Evolutionary conservation across 2,797 vertebrate genomes (phyloP), one percentile per base, ranked within the genome.

Genomic region (Falco biarmicus): DNA sequence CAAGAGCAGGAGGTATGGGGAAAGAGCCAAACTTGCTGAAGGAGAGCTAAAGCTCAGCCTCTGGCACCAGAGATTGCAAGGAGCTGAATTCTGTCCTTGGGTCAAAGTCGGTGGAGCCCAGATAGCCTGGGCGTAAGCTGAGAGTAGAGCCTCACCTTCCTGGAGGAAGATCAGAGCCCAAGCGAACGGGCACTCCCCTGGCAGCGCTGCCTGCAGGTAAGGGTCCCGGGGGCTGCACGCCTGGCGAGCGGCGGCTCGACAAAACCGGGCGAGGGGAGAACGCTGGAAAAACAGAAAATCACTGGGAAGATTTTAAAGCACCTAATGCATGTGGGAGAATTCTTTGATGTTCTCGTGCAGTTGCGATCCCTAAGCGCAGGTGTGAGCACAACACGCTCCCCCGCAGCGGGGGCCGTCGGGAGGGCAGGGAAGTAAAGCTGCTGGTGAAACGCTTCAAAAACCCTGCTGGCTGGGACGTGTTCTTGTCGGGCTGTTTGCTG

Each of bases 111-210:
- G 34, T 16, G 54, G 79, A 88, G 77, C 48, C 1, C 0, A 74
- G 74, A 29, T 20, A 74, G 86, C n/a, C 45, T 37, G 80, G 25
- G 15, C 84, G 89, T 83, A 90, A 95, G 18, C 77, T 56, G 83
- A 93, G 92, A 91, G 85, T 66, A 61, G 68, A 90, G 70, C 85
- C 45, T 89, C 85, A 83, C 90, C 77, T 76, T 94, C 60, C 70
- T 61, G 78, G 57, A 94, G 57, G 88, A 61, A 48, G 78, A 96
- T 84, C 84, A 43, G 47, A 87, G 89, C 69, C 89, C 32, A 65
- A 77, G 22, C 2, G 2, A 82, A 69, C 11, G 59, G 2, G 0
- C 48, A 60, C 54, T 73, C 45, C 77, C 7, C 3, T 17, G 51
- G 84, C 0, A 74, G 69, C 31, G 57, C 85, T 73, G 17, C 82